Conservation (phyloP, 2,888 invertebrate genomes). For the Drosophila formosana region DNA sequence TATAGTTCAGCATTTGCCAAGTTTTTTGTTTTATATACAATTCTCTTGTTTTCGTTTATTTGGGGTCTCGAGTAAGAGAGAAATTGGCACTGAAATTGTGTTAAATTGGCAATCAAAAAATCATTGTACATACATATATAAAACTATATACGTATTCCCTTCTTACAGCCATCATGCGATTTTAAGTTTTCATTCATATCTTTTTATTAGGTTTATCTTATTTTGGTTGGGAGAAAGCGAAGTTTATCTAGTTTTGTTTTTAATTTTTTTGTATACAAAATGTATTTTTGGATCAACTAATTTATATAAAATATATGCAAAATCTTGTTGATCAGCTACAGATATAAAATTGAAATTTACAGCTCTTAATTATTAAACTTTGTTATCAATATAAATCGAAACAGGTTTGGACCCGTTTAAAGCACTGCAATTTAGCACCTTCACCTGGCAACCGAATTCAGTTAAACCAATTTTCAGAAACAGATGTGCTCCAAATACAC, state of each 20-base stretch:
- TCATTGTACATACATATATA: background rate
- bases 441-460: slow-evolving; percentile 18
- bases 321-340: slow-evolving; percentile 40
- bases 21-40: slow-evolving; percentile 7
- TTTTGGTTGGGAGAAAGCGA: background rate
- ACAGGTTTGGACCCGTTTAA: slow-evolving; percentile 23
- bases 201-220: background rate
- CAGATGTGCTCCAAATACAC: slow-evolving; percentile 9
- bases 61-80: slow-evolving; percentile 7
- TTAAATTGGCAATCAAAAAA: slow-evolving; percentile 29
- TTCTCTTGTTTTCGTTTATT: slow-evolving; percentile 5
- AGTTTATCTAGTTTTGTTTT: background rate
- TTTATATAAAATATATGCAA: slow-evolving; percentile 39
- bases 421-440: slow-evolving; percentile 15
- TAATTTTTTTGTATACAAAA: slow-evolving; percentile 1
- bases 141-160: background rate
- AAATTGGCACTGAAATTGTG: slow-evolving; percentile 27
- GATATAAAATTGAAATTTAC: slow-evolving; percentile 39
- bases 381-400: slow-evolving; percentile 14
- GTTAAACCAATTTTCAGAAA: slow-evolving; percentile 19
- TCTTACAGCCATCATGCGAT: background rate
- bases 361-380: slow-evolving; percentile 40
- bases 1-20: slow-evolving; percentile 19
- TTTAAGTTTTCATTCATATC: background rate
- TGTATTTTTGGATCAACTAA: slow-evolving; percentile 10